phyloP scores from a whole-genome alignment of 2,797 vertebrate species.

The Hemibagrus guttatus region DNA sequence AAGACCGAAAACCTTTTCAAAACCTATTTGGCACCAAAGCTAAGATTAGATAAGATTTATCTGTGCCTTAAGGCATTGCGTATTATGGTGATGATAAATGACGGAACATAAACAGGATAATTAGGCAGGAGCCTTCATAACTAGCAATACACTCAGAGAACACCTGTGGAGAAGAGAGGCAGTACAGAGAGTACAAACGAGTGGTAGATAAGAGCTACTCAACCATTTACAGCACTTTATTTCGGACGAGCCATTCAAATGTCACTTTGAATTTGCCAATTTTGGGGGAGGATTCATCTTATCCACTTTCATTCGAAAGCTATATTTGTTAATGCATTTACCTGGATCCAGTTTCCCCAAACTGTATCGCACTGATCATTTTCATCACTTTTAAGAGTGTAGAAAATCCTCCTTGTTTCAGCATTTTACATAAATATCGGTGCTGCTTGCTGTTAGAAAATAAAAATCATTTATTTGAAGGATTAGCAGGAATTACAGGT shows the following conservation, averaged over 20 bases:
- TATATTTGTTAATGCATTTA: slow-evolving; percentile 5
- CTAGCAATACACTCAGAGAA: slow-evolving; percentile 27
- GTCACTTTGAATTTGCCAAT: slow-evolving; percentile 11
- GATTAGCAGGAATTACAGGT: not conserved
- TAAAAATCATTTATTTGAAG: not conserved
- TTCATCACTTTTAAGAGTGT: not conserved
- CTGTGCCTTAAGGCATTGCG: slow-evolving; percentile 24
- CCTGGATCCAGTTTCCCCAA: not conserved
- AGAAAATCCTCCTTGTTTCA: slow-evolving; percentile 17
- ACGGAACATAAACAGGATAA: slow-evolving; percentile 41
- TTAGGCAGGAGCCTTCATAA: slow-evolving; percentile 33
- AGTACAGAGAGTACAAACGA: slow-evolving; percentile 13
- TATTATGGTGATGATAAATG: slow-evolving; percentile 28
- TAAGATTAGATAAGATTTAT: slow-evolving; percentile 5
- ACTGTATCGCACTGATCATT: slow-evolving; percentile 12
- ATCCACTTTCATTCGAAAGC: slow-evolving; percentile 19
- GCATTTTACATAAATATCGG: slow-evolving; percentile 16
- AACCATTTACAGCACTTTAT: slow-evolving; percentile 34
- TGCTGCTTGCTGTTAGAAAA: not conserved
- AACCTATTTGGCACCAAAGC: not conserved
- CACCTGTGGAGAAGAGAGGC: slow-evolving; percentile 46
- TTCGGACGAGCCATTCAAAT: slow-evolving; percentile 24
- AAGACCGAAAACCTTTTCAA: not conserved
- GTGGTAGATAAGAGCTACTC: slow-evolving; percentile 30
- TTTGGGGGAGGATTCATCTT: not conserved